Conservation (phyloP, 2,888 invertebrate species). For the Limnephilus marmoratus region DNA sequence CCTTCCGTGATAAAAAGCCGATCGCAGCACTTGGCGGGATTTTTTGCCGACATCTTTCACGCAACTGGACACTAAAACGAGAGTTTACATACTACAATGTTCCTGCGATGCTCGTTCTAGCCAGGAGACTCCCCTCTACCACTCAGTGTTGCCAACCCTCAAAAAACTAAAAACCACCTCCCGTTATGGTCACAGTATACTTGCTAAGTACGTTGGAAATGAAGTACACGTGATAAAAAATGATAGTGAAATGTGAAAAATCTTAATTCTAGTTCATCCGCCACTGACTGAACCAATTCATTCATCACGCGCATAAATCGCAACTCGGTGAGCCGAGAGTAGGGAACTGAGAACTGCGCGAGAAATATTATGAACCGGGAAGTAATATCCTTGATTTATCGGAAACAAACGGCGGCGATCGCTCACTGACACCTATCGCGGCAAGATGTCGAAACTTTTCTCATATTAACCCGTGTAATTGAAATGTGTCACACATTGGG, state of each 20-base stretch:
- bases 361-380: slow-evolving; percentile 22
- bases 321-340: background rate
- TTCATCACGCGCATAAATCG: background rate
- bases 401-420: slow-evolving; percentile 47
- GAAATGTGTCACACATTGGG: slow-evolving; percentile 50
- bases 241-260: background rate
- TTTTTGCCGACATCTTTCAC: no score
- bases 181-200: no score
- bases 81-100: no score
- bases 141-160: no score
- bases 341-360: background rate
- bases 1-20: no score
- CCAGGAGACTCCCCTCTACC: no score
- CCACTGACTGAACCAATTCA: background rate
- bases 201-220: background rate
- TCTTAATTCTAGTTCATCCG: background rate
- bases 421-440: slow-evolving; percentile 35
- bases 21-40: no score
- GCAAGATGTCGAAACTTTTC: slow-evolving; percentile 46
- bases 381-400: slow-evolving; percentile 46
- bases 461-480: slow-evolving; percentile 57
- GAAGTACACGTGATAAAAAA: background rate
- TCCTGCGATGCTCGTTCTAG: no score
- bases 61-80: no score
- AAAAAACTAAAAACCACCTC: no score